Percentiles rank a stretch among this genome's conserved stretches.
phyloP scores from a whole-genome alignment of 2,113 vertebrate genomes.

The Neodontobutis hainanensis region DNA sequence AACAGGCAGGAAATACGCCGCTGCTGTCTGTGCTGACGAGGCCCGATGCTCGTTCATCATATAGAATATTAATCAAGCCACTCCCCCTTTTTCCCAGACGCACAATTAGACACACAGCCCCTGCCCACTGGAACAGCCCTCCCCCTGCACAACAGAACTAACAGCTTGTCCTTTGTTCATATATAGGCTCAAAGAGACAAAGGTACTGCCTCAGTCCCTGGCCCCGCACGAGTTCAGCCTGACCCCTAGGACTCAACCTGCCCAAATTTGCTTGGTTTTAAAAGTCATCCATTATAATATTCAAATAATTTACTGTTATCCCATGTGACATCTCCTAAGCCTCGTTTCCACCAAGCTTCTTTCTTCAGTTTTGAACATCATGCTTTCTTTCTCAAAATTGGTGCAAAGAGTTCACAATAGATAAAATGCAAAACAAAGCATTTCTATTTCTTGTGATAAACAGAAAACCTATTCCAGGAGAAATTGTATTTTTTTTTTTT shows the following conservation, averaged over 20 bases:
- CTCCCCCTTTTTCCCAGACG: constrained; percentile 24
- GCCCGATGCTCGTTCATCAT: constrained; percentile 69
- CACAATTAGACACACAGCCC: constrained; percentile 58
- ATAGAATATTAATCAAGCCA: constrained; percentile 69
- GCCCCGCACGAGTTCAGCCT: constrained; percentile 51
- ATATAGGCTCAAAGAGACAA: constrained; percentile 59
- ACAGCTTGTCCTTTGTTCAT: constrained; percentile 72
- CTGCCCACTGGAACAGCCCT: constrained; percentile 59
- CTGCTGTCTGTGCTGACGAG: constrained; percentile 35
- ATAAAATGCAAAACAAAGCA: too few relatives aligned
- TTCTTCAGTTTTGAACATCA: too few relatives aligned
- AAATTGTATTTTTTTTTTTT: too few relatives aligned
- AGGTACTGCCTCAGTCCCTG: constrained; percentile 60
- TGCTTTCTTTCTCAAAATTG: too few relatives aligned
- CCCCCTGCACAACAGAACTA: constrained; percentile 55
- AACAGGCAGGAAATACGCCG: constrained; percentile 18
- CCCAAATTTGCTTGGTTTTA: too few relatives aligned
- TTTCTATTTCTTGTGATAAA: too few relatives aligned
- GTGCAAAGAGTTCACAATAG: background rate
- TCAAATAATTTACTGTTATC: background rate
- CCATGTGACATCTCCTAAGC: too few relatives aligned
- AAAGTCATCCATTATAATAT: too few relatives aligned
- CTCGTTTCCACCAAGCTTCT: too few relatives aligned
- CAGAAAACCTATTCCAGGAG: too few relatives aligned
- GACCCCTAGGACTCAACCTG: constrained; percentile 35